Evolutionary conservation across 2,888 invertebrate species (phyloP), one percentile per base, ranked within the genome.

Genomic region (Dicycla oo): DNA sequence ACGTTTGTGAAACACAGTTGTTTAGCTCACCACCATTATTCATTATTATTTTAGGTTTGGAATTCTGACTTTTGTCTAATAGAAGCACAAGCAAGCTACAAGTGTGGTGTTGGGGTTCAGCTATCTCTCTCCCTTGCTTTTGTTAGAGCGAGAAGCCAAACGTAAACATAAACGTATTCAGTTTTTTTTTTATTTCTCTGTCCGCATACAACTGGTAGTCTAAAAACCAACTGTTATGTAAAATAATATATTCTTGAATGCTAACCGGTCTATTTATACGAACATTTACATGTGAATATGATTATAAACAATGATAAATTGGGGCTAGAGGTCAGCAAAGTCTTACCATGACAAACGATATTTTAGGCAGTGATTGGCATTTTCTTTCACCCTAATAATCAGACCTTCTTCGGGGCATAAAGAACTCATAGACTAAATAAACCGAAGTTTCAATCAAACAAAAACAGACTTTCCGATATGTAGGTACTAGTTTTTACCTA

Each of bases 151-250:
- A 81, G 80, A 75, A 18, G 53, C 23, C n/a, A 26, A 23, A 40
- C 53, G 53, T 69, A 75, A 81, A 79, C 62, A 80, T 67, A 63
- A 69, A 80, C 60, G 56, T 67, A 81, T 83, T 75, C 84, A 51
- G 51, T 75, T 80, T 80, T 83, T 80, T 34, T 34, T 34, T 34
- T 81, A 43, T 74, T 60, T 72, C 47, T 54, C 60, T 30, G 53
- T 61, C 26, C 40, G 38, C 60, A 30, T 23, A 66, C 30, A 10
- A 49, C 34, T 47, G 23, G 20, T 34, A 56, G 40, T 60, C 18
- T 51, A 71, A 72, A 80, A 81, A 80, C n/a, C n/a, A n/a, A 49
- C 6, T 49, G 54, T 80, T 58, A 66, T 49, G 66, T 75, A 56
- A 69, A 66, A 34, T 65, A 38, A 68, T 30, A n/a, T 62, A 47